These are phyloP conservation scores for Centruroides vittatus DNA, from an alignment of 1,140 invertebrate genomes.

Conservation along the genomic window DNA sequence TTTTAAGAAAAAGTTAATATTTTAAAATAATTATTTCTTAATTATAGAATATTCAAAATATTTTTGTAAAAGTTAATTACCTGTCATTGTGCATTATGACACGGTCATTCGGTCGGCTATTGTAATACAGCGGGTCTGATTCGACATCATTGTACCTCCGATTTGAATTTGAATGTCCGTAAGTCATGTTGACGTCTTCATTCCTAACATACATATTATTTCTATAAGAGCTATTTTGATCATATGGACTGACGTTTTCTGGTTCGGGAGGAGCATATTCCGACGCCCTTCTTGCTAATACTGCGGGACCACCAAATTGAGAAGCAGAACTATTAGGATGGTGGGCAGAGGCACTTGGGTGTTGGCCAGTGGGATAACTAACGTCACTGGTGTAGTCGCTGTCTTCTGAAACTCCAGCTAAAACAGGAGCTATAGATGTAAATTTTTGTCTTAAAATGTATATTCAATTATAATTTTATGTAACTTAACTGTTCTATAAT, in stretches of 20 bases:
- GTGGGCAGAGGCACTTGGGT: conserved; percentile 23
- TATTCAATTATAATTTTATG: neutral
- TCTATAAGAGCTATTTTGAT: conserved; percentile 16
- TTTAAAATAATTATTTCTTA: too few species aligned
- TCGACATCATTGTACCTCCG: too few species aligned
- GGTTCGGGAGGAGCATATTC: conserved; percentile 30
- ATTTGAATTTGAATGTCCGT: too few species aligned
- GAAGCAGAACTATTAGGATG: conserved; percentile 71
- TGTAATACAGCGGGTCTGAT: conserved; percentile 71
- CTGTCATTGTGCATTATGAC: conserved; percentile 7
- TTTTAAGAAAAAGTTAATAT: too few species aligned
- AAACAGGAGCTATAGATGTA: conserved; percentile 18
- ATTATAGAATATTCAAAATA: too few species aligned
- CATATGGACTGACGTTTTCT: conserved; percentile 69
- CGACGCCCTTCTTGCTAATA: conserved; percentile 13
- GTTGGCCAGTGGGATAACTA: conserved; percentile 59
- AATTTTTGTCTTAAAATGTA: neutral
- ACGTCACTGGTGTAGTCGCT: conserved; percentile 93
- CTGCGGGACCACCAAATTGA: conserved; percentile 58
- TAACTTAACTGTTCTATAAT: neutral
- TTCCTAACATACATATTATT: too few species aligned
- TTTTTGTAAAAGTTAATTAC: too few species aligned
- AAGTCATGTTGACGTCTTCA: too few species aligned
- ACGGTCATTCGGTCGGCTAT: conserved; percentile 55
- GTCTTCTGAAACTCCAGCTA: conserved; percentile 91